Base-by-base conservation (phyloP, 2,888 invertebrate genomes). In the Orthonevra nobilis region DNA sequence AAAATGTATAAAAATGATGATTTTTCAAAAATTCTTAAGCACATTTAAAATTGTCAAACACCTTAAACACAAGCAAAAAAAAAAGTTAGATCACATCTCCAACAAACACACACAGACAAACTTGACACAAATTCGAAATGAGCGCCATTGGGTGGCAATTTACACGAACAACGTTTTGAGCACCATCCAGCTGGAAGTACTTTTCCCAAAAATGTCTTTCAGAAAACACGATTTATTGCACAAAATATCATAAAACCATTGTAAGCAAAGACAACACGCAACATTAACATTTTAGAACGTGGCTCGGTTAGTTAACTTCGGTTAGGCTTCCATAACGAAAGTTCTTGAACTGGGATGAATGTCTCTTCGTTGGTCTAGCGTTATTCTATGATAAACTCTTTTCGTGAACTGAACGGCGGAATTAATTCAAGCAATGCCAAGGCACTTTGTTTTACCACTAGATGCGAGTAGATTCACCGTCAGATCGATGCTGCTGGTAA, bases 351-450 rank as follows among this genome's bases (percentile, higher is more conserved):
- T 15, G 10, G n/a, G 3, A 5, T n/a, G 9, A 52, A 23, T 40
- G 10, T 26, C 15, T 28, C 28, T 1, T 17, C 15, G 34, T 7
- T 17, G 5, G 17, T 38, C 26, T 56, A 42, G 72, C 84, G 86
- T 86, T 85, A 81, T 83, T 83, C 83, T 85, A 82, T 84, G 83
- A 79, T 85, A 83, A 87, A 85, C 83, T 85, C 86, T 85, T 85
- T 83, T 83, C 85, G 83, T 81, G 54, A 82, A 86, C 87, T 86
- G 87, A 77, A 52, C 34, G 34, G 23, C 42, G 34, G 46, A 70
- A 60, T 60, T 12, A 19, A 60, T 14, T 34, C 40, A 48, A 61
- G 38, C 44, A 54, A 26, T 54, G 40, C 54, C 14, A 26, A 32
- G 40, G 28, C 69, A 69, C 38, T 61, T 75, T 46, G 32, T 54